Base-by-base conservation (phyloP, 2,888 invertebrate species). In the Morpho achilles region DNA sequence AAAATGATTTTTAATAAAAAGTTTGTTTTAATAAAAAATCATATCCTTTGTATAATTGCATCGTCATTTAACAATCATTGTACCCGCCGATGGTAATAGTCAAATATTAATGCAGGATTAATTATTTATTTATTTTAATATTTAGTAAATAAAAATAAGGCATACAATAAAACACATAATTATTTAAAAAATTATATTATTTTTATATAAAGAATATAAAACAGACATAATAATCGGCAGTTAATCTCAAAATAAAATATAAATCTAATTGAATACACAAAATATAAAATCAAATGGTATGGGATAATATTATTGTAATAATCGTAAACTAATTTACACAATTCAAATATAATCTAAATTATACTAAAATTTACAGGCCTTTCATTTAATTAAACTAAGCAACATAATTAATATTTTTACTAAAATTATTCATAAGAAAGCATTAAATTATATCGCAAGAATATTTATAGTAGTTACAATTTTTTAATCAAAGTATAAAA, bases 341-440 rank as follows among this genome's bases (percentile, higher is more conserved):
- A 54, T 61, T 58, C 57, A 69, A 16, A 57, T 66, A 57, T 70
- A 74, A 72, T 69, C 67, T 79, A 76, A 79, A 75, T 75, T 79
- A 77, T 67, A 64, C 72, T 79, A 80, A 76, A 84, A 84, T 84
- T 79, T 87, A 87, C 87, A 87, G 83, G 85, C 83, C 82, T 67
- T 82, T 73, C 67, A 76, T 76, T 74, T 75, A 73, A 53, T 42
- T 58, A 60, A 56, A 45, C 58, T 60, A 56, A 61, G 52, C 43
- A 45, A 64, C 58, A 60, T 47, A 61, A 58, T 9, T 51, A 57
- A 41, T 53, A 39, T 41, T 60, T 41, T 50, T 53, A 42, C n/a
- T 49, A 45, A 58, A 49, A 58, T 53, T 47, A 53, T 47, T 53
- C 16, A 52, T 52, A 40, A 23, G 40, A 49, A 50, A 59, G 42